Conservation (phyloP, 2,888 invertebrate genomes). For the Luperina nickerlii region DNA sequence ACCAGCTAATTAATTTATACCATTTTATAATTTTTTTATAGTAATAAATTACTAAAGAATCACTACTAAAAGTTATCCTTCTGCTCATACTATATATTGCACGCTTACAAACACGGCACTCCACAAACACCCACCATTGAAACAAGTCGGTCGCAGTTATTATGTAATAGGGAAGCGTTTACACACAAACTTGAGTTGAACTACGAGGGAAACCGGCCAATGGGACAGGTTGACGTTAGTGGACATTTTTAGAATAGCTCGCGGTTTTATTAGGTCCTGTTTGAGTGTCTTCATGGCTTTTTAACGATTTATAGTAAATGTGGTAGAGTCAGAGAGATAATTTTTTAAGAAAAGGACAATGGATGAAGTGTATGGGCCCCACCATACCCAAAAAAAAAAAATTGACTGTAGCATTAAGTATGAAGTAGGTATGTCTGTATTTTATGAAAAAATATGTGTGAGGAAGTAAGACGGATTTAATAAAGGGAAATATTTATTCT, state of each 20-base stretch:
- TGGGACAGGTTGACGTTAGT: slow-evolving; percentile 35
- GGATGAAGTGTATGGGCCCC: too few relatives aligned
- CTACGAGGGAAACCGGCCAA: slow-evolving; percentile 32
- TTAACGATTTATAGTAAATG: background rate
- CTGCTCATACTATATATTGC: slow-evolving; percentile 1
- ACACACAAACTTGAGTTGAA: slow-evolving; percentile 42
- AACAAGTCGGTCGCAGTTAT: slow-evolving; percentile 29
- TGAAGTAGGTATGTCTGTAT: too few relatives aligned
- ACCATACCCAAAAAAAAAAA: too few relatives aligned
- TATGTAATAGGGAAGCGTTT: slow-evolving; percentile 56
- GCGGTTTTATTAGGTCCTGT: slow-evolving; percentile 15
- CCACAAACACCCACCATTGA: slow-evolving; percentile 23
- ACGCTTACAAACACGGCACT: background rate
- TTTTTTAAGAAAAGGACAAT: too few relatives aligned
- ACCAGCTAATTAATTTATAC: too few relatives aligned
- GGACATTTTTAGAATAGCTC: slow-evolving; percentile 46
- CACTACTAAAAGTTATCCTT: background rate
- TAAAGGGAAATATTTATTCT: too few relatives aligned
- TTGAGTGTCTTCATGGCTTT: slow-evolving; percentile 13
- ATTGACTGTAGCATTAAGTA: too few relatives aligned
- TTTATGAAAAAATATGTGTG: too few relatives aligned
- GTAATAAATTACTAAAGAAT: background rate
- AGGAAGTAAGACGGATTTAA: too few relatives aligned
- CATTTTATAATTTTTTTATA: too few relatives aligned
- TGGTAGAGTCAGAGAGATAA: too few relatives aligned